Conservation (phyloP, 1,140 invertebrate genomes). For the Homarus americanus region DNA sequence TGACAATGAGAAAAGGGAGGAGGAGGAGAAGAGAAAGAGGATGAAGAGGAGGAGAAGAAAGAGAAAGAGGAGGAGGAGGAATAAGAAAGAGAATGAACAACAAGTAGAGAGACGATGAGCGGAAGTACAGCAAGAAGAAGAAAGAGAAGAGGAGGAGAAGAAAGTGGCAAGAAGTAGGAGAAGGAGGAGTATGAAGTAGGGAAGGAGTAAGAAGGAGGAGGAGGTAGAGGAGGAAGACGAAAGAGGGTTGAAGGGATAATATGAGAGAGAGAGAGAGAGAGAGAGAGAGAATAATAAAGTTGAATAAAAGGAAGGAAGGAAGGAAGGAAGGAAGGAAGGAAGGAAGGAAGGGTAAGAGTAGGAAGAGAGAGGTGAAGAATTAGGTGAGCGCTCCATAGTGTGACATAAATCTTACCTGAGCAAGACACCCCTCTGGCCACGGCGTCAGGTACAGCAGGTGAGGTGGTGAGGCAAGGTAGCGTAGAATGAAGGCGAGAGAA, state of each 20-base stretch:
- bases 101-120: not conserved
- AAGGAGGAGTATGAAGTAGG: no score
- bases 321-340: slow-evolving; percentile 6
- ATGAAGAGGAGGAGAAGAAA: not conserved
- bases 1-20: no score
- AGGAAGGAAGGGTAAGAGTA: not conserved
- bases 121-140: no score
- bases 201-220: not conserved
- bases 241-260: not conserved
- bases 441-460: no score
- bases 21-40: not conserved
- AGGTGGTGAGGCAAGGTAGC: no score
- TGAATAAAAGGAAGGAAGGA: not conserved
- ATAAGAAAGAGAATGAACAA: not conserved
- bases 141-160: not conserved
- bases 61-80: not conserved
- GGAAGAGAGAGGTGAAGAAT: no score
- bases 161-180: not conserved
- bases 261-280: not conserved
- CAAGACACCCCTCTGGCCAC: no score
- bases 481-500: no score
- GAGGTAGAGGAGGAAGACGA: not conserved
- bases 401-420: no score
- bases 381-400: not conserved
- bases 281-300: not conserved